Base-by-base conservation (phyloP, 2,113 vertebrate genomes). In the Piaya cayana region DNA sequence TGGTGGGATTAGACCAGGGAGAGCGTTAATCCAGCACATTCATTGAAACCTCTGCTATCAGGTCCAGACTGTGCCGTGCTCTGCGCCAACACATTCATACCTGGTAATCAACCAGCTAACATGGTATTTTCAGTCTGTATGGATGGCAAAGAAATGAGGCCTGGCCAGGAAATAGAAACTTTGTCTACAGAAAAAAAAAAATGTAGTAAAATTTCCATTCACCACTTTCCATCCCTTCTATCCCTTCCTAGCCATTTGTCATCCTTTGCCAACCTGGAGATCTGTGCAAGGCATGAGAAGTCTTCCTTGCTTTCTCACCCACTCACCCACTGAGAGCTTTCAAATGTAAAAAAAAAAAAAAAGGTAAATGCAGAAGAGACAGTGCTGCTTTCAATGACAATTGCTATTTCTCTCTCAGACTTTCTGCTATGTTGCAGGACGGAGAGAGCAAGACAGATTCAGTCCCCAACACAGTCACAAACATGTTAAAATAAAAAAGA, bases 31-130 rank as follows among this genome's bases (percentile, higher is more conserved):
- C 49, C 39, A n/a, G 9, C 9, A 36, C 14, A 6, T 30, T 5
- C 27, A 4, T 49, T 4, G 7, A n/a, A 39, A 64, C 19, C 10
- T 76, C 67, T 23, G 15, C 20, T 32, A 3, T 2, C 60, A 17
- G 34, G 3, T 36, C 18, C 1, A 0, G 42, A 15, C 17, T 16
- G 2, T 20, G 21, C 9, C 9, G 2, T 27, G 6, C 21, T 39
- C 36, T 8, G 30, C n/a, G 30, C 45, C 69, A 39, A 14, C 14
- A 27, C 0, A 0, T 13, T 32, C 32, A n/a, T 64, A 20, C 10
- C 71, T 83, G 59, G 55, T 86, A 45, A 74, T 27, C 16, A 49
- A 34, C 8, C 15, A n/a, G 55, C 43, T 30, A 56, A 72, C 4
- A 0, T 1, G 14, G 3, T 9, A 58, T 39, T 79, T 59, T 74